Conservation (phyloP, 1,140 invertebrate species). For the Hesperophylax magnus region DNA sequence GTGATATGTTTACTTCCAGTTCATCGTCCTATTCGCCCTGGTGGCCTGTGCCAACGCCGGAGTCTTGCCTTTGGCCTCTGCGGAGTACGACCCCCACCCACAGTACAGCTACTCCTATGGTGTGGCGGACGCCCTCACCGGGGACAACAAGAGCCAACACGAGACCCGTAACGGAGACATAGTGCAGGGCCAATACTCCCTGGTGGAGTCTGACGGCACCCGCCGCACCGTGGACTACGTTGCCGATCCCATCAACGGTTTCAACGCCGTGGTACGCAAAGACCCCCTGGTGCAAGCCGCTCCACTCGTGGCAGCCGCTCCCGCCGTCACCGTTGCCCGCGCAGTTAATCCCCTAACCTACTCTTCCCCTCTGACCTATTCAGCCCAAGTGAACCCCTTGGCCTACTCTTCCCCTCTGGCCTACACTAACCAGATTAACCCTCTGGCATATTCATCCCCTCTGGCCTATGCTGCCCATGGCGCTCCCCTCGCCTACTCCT, state of each 20-base stretch:
- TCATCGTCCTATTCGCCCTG: conserved; percentile 59
- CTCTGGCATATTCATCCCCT: conserved; percentile 46
- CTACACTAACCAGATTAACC: conserved; percentile 14
- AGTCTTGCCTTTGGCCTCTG: conserved; percentile 53
- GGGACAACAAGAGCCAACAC: conserved; percentile 75
- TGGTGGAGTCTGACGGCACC: conserved; percentile 74
- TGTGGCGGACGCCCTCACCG: conserved; percentile 74
- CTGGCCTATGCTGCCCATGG: background rate
- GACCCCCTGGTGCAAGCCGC: conserved; percentile 50
- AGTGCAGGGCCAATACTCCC: conserved; percentile 73
- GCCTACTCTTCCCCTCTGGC: conserved; percentile 54
- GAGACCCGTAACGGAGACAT: conserved; percentile 75
- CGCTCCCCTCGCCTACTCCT: conserved; percentile 14
- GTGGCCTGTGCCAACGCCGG: conserved; percentile 57
- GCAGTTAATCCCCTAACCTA: conserved; percentile 33
- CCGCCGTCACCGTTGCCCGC: conserved; percentile 73
- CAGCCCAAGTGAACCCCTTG: conserved; percentile 56
- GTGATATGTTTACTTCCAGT: conserved; percentile 58
- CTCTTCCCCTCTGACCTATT: conserved; percentile 51
- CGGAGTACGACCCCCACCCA: conserved; percentile 64
- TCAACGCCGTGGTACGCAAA: conserved; percentile 58
- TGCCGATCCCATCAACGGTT: conserved; percentile 73
- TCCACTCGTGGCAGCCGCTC: conserved; percentile 65
- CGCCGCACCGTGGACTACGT: conserved; percentile 73
- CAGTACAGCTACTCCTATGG: conserved; percentile 71